Percentiles rank a stretch among this genome's conserved stretches.
phyloP scores from a whole-genome alignment of 2,797 vertebrate species.

The Sebastes dallii region DNA sequence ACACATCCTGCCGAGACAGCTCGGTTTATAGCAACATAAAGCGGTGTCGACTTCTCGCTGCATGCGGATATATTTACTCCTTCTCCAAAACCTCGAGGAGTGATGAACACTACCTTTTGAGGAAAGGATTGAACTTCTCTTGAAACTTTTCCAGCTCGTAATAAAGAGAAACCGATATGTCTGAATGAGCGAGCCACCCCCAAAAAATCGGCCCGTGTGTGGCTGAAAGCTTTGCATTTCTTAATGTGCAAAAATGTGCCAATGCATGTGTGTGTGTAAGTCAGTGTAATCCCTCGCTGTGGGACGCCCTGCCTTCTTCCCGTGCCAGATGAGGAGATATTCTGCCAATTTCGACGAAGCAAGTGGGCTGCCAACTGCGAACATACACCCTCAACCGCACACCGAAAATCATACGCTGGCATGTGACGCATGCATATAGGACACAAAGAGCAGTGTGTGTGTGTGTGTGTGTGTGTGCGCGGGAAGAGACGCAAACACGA shows the following conservation, averaged over 20 bases:
- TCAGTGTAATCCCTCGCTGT: constrained; percentile 78
- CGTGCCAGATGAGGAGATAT: constrained; percentile 78
- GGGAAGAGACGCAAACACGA: constrained; percentile 14
- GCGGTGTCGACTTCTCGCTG: constrained; percentile 20
- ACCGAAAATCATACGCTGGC: constrained; percentile 48
- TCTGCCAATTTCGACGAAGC: constrained; percentile 73
- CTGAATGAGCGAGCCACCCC: constrained; percentile 9
- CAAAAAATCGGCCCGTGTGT: constrained; percentile 37
- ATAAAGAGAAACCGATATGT: constrained; percentile 34
- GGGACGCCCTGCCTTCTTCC: constrained; percentile 74
- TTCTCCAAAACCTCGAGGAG: constrained; percentile 3
- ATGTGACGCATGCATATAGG: constrained; percentile 50
- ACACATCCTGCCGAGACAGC: constrained; percentile 51
- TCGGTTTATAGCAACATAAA: constrained; percentile 34
- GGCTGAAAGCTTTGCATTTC: constrained; percentile 57
- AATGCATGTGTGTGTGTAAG: constrained; percentile 60
- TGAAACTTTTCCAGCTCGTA: constrained; percentile 4
- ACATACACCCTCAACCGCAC: constrained; percentile 50
- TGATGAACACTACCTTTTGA: not conserved
- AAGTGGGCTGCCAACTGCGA: constrained; percentile 64
- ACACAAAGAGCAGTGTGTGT: constrained; percentile 37
- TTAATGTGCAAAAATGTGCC: constrained; percentile 56
- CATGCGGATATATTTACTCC: constrained; percentile 20
- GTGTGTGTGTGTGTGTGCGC: not conserved
- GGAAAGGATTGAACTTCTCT: not conserved